Percentiles rank a stretch among this genome's conserved stretches.
Conservation (phyloP, 1,140 invertebrate species). For the Anastrepha ludens region DNA sequence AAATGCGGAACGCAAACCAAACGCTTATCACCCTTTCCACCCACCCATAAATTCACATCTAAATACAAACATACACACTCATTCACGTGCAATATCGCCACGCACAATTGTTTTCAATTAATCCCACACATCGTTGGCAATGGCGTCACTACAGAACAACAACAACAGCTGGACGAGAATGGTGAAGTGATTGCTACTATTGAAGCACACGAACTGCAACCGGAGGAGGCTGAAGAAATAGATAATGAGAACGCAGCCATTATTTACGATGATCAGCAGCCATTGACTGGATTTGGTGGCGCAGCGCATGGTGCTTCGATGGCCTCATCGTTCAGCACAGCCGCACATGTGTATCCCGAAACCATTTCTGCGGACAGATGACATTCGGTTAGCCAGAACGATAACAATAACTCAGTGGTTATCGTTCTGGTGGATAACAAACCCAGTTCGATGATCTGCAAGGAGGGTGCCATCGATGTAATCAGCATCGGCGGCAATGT, state of each 20-base stretch:
- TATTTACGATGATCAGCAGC: constrained; percentile 69
- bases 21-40: constrained; percentile 2
- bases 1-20: constrained; percentile 49
- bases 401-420: constrained; percentile 74
- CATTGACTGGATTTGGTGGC: constrained; percentile 65
- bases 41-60: constrained; percentile 33
- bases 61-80: constrained; percentile 43
- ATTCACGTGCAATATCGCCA: constrained; percentile 52
- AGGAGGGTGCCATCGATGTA: constrained; percentile 68
- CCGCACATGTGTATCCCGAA: constrained; percentile 50
- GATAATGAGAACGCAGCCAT: constrained; percentile 70
- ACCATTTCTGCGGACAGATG: constrained; percentile 67
- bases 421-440: constrained; percentile 74
- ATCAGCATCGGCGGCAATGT: constrained; percentile 63
- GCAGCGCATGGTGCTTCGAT: constrained; percentile 52
- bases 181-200: constrained; percentile 68
- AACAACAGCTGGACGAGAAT: constrained; percentile 65
- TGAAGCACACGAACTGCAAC: constrained; percentile 66
- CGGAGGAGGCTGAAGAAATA: constrained; percentile 68
- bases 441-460: constrained; percentile 73
- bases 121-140: constrained; percentile 16
- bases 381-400: constrained; percentile 73
- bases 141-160: constrained; percentile 56
- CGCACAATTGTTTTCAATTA: constrained; percentile 50
- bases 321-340: constrained; percentile 58